Base-by-base conservation (phyloP, 2,888 invertebrate species). In the Catocala sponsa region DNA sequence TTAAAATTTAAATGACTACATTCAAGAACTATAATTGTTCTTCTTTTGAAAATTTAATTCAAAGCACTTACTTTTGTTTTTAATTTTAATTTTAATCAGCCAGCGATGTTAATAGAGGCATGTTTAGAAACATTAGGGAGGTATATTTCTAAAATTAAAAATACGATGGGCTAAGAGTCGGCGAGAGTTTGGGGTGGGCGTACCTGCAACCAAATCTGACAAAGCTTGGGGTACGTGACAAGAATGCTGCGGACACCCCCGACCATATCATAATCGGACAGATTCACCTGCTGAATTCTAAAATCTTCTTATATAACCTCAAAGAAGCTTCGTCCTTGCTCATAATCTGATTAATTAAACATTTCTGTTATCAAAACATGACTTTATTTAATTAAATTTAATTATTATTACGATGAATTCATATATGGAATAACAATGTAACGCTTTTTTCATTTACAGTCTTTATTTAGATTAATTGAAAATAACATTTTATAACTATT, bases 201-300 rank as follows among this genome's bases (percentile, higher is more conserved):
- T 83, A 86, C 84, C 84, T 85, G 83, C 78, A 76, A 80, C 86
- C 83, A 87, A 87, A 90, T 90, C 87, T 90, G 86, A 87, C 85
- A 88, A 86, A 86, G 87, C 83, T 85, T 81, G 77, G 78, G 68
- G 72, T 69, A 91, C 93, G 92, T 92, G 92, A 91, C 82, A 59
- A 65, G 90, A 91, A 91, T 92, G 64, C 63, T 54, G 63, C 70
- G 82, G 85, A 82, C 83, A 82, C 72, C 71, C 75, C 80, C 80
- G 79, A 81, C 82, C 84, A 84, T 89, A 90, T 88, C 85, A 89
- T 90, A 91, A 89, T 89, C 85, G 82, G 75, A 76, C 81, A 75
- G 79, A 84, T 66, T 76, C 83, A 83, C 80, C 78, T 66, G 75
- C 81, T 77, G 92, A 92, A 93, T 92, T 87, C 85, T 82, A 90